These are phyloP conservation scores for Melieria omissa DNA, from an alignment of 2,888 invertebrate species.

Conservation along the genomic window DNA sequence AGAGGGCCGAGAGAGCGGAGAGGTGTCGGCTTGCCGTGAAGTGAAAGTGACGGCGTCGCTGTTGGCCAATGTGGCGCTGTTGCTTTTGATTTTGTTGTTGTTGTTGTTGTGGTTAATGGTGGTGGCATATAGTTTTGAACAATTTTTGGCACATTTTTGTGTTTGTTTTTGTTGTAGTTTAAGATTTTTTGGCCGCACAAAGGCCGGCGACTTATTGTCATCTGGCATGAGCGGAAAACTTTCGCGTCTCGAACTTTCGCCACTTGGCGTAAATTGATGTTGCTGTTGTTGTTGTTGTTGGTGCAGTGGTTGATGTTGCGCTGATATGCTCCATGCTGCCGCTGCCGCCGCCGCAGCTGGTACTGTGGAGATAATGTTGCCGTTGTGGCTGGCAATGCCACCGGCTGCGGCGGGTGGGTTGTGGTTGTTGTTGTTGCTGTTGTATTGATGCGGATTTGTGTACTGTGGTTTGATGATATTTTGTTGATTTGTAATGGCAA, in stretches of 20 bases:
- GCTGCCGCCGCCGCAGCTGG: constrained; percentile 36
- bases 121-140: not conserved
- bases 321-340: constrained; percentile 54
- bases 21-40: not conserved
- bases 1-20: no score
- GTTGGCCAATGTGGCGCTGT: not conserved
- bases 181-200: constrained; percentile 9
- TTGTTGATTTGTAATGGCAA: constrained; percentile 61
- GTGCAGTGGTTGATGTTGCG: constrained; percentile 25
- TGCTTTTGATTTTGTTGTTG: constrained; percentile 28
- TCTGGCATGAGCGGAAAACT: constrained; percentile 43
- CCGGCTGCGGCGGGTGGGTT: constrained; percentile 33
- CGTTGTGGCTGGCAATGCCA: constrained; percentile 47
- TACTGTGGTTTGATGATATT: constrained; percentile 56
- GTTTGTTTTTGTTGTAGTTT: constrained; percentile 31
- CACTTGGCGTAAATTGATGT: constrained; percentile 15
- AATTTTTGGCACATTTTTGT: constrained; percentile 31
- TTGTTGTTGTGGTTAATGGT: constrained; percentile 20
- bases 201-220: constrained; percentile 49
- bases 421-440: constrained; percentile 31
- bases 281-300: constrained; percentile 4
- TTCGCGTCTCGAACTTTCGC: constrained; percentile 16
- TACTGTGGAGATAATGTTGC: constrained; percentile 26
- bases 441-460: constrained; percentile 46
- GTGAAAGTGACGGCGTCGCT: not conserved